Conservation (phyloP, 2,797 vertebrate species). For the Spinus pinus region DNA sequence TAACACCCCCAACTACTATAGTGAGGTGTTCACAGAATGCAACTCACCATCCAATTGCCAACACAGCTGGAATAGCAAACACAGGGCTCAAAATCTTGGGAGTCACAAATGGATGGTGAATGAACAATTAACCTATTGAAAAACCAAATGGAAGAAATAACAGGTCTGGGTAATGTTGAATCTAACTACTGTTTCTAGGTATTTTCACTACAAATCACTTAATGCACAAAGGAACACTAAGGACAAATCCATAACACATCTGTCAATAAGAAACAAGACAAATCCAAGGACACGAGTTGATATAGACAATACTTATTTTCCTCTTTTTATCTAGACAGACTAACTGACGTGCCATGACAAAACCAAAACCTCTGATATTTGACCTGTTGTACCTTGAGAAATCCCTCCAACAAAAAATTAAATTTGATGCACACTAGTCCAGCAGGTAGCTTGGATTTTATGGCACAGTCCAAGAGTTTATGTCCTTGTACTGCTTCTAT, state of each 20-base stretch:
- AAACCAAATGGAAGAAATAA: not conserved
- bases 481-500: not conserved
- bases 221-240: not conserved
- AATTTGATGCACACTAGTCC: not conserved
- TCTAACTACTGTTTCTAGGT: not conserved
- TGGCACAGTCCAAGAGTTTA: not conserved
- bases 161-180: not conserved
- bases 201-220: not conserved
- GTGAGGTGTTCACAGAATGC: rapidly evolving
- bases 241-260: not conserved
- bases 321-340: not conserved
- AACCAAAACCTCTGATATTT: not conserved
- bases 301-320: not conserved
- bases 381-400: not conserved
- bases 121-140: not conserved
- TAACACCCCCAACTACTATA: not conserved
- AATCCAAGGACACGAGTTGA: not conserved
- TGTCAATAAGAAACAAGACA: not conserved
- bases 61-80: not conserved
- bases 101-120: not conserved
- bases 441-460: not conserved
- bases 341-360: not conserved
- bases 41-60: not conserved
- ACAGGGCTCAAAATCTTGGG: rapidly evolving
- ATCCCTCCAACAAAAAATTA: not conserved